phyloP scores from a whole-genome alignment of 2,797 vertebrate species.

The Oryzias dopingdopingensis region DNA sequence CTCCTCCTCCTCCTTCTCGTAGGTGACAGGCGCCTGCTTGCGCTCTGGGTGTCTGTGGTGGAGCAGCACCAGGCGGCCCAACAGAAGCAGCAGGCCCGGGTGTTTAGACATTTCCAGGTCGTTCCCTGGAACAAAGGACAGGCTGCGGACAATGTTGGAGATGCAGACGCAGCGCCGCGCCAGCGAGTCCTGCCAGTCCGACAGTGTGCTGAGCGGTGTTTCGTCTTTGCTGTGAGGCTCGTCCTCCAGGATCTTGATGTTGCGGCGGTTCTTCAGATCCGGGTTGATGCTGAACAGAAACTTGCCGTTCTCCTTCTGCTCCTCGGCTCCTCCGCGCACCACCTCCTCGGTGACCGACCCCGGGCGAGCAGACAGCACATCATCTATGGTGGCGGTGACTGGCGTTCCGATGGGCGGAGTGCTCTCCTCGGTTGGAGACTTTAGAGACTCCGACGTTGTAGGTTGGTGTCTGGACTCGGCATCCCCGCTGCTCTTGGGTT shows the following conservation, averaged over 20 bases:
- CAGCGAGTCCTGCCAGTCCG: constrained; percentile 96
- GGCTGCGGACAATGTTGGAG: constrained; percentile 97
- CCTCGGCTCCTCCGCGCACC: constrained; percentile 76
- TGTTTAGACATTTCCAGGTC: constrained; percentile 98
- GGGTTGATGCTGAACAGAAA: constrained; percentile 87
- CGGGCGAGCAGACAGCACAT: constrained; percentile 85
- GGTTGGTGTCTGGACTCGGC: constrained; percentile 37
- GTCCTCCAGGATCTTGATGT: constrained; percentile 92
- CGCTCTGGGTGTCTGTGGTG: constrained; percentile 96
- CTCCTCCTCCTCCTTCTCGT: constrained; percentile 95
- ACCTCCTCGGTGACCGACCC: constrained; percentile 87
- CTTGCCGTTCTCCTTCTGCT: constrained; percentile 82
- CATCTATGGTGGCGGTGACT: constrained; percentile 89
- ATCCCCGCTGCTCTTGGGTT: constrained; percentile 41
- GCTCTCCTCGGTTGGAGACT: constrained; percentile 28
- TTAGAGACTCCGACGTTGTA: constrained; percentile 47
- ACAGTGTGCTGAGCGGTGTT: constrained; percentile 90
- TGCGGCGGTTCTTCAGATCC: constrained; percentile 82
- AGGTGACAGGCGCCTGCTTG: constrained; percentile 94
- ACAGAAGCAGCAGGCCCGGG: constrained; percentile 91
- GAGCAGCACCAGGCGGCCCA: constrained; percentile 93
- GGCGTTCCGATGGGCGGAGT: constrained; percentile 47
- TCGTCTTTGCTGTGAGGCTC: constrained; percentile 98
- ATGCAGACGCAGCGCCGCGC: constrained; percentile 93
- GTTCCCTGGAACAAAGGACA: constrained; percentile 95